Evolutionary conservation across 2,113 vertebrate species (phyloP).

Genomic region (Gobio gobio): DNA sequence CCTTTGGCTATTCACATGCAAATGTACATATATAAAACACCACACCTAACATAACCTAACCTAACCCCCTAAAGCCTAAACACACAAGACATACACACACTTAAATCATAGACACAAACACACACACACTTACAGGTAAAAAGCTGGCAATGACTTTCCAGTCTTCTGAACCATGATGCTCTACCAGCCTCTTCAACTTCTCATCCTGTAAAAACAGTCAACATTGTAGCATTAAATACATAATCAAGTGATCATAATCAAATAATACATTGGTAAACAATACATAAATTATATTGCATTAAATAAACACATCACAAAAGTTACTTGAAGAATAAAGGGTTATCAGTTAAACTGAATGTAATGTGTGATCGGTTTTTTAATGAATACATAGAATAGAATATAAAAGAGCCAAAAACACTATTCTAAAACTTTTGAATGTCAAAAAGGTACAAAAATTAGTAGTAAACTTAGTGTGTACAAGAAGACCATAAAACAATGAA

Average conservation of each 20-base stretch:
- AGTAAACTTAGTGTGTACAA: background rate
- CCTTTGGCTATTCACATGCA: slow-evolving; percentile 55
- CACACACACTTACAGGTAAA: slow-evolving; percentile 85
- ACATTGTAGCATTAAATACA: background rate
- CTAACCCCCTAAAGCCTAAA: slow-evolving; percentile 42
- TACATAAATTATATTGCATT: background rate
- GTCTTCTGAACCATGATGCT: slow-evolving; percentile 95
- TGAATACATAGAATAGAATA: background rate
- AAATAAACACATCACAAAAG: slow-evolving; percentile 2
- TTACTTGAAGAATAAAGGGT: background rate
- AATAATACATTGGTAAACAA: slow-evolving; percentile 11
- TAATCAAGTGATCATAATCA: slow-evolving; percentile 12
- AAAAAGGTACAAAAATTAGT: background rate
- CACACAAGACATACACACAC: slow-evolving; percentile 32
- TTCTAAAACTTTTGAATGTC: background rate
- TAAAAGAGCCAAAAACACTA: background rate
- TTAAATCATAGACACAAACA: slow-evolving; percentile 43
- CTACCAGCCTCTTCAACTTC: slow-evolving; percentile 95
- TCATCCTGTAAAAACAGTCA: slow-evolving; percentile 84
- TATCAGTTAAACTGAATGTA: background rate
- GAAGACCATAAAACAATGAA: background rate
- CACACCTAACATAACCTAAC: slow-evolving; percentile 46
- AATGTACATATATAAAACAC: slow-evolving; percentile 44
- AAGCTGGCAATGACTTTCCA: slow-evolving; percentile 98
- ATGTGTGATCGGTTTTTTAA: background rate